Percentiles rank a stretch among this genome's conserved stretches.
These are phyloP conservation scores for Diuraphis noxia DNA, from an alignment of 1,140 invertebrate species.

Conservation along the genomic window DNA sequence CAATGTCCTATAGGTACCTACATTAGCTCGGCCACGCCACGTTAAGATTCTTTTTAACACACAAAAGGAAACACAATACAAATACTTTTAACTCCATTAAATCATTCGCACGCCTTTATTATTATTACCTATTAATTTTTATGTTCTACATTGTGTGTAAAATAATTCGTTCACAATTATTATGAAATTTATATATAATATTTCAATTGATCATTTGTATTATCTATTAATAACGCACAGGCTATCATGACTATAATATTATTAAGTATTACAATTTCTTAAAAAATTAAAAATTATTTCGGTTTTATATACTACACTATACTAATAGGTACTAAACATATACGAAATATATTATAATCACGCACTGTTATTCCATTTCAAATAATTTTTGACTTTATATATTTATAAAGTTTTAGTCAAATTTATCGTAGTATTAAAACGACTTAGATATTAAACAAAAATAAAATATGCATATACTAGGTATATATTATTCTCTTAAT, in stretches of 20 bases:
- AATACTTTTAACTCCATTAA: conserved; percentile 27
- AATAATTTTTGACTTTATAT: background rate
- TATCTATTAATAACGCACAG: background rate
- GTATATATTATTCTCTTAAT: background rate
- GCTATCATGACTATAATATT: background rate
- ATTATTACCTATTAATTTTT: background rate
- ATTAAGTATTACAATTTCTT: background rate
- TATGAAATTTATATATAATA: background rate
- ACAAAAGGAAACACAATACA: conserved; percentile 17
- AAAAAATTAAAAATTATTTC: background rate
- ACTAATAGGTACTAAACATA: too few relatives aligned
- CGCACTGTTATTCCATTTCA: background rate
- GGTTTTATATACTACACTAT: too few relatives aligned
- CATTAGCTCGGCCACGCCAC: background rate
- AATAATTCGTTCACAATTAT: background rate
- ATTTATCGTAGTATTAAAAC: background rate
- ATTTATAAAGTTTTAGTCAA: background rate
- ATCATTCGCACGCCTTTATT: background rate
- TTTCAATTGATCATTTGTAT: background rate
- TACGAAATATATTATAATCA: background rate
- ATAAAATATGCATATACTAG: background rate
- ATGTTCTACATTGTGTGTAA: conserved; percentile 14
- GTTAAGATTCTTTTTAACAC: background rate
- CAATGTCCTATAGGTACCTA: conserved; percentile 20
- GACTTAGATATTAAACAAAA: background rate